Evolutionary conservation across 1,140 invertebrate species (phyloP).

Genomic region (Drosophila sulfurigaster): DNA sequence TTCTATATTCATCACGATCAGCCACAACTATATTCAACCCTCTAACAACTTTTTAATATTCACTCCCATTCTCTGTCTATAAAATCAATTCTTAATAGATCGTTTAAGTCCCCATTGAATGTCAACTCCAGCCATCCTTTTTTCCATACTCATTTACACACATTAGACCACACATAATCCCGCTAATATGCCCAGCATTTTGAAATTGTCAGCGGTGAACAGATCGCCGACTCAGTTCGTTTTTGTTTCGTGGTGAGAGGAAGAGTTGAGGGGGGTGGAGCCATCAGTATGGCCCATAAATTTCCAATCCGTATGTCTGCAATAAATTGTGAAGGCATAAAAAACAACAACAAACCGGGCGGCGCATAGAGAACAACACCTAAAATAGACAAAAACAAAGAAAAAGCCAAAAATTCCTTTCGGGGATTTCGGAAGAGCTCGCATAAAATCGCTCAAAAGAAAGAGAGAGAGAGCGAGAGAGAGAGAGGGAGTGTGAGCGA

Average conservation of each 20-base stretch:
- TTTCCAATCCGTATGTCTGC: constrained; percentile 74
- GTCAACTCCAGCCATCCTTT: neutral
- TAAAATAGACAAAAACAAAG: constrained; percentile 68
- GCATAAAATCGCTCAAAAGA: constrained; percentile 60
- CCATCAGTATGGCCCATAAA: constrained; percentile 58
- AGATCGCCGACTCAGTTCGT: constrained; percentile 1
- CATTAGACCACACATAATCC: neutral
- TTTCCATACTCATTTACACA: neutral
- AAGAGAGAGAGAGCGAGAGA: constrained; percentile 14
- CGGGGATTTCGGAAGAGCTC: constrained; percentile 59
- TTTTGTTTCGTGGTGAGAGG: neutral
- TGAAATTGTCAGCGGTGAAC: neutral
- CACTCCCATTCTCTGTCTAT: too few species aligned
- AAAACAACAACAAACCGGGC: constrained; percentile 50
- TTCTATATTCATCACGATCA: too few species aligned
- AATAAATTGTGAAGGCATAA: constrained; percentile 78
- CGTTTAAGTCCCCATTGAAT: neutral
- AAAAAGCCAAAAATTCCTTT: constrained; percentile 71
- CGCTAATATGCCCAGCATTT: constrained; percentile 1
- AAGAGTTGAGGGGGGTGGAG: neutral
- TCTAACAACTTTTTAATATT: too few species aligned
- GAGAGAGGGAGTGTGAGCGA: constrained; percentile 22
- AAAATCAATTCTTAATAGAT: too few species aligned
- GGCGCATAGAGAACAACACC: constrained; percentile 55
- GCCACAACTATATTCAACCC: too few species aligned